phyloP scores from a whole-genome alignment of 2,113 vertebrate species.

The Lipotes vexillifer region DNA sequence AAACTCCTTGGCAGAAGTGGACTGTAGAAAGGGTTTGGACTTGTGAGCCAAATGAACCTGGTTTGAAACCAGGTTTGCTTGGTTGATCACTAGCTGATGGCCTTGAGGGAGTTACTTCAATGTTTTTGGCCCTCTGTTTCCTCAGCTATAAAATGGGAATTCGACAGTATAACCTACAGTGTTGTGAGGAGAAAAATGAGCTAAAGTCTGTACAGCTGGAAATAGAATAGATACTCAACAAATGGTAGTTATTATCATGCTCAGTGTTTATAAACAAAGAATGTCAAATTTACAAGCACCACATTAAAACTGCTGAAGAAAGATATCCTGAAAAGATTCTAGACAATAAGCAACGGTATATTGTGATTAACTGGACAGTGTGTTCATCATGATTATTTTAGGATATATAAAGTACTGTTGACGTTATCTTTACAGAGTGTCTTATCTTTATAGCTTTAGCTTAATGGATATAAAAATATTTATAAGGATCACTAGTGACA shows the following conservation, averaged over 20 bases:
- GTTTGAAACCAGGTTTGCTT: not conserved
- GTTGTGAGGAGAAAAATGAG: not conserved
- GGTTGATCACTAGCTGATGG: not conserved
- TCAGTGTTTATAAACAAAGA: conserved; percentile 19
- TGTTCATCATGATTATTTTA: not conserved
- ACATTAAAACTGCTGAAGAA: not conserved
- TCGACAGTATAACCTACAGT: not conserved
- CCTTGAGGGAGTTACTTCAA: not conserved
- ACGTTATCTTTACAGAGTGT: not conserved
- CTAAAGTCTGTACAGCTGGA: not conserved
- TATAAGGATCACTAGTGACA: not conserved
- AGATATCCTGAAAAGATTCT: not conserved
- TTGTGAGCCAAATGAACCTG: not conserved
- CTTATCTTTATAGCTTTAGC: conserved; percentile 38
- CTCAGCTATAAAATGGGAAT: not conserved
- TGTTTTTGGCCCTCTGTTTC: not conserved
- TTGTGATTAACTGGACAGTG: not conserved
- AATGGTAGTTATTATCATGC: not conserved
- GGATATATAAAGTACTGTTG: not conserved
- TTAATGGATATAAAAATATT: conserved; percentile 35
- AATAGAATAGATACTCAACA: not conserved
- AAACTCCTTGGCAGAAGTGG: not conserved
- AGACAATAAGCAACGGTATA: not conserved
- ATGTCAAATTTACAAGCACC: not conserved
- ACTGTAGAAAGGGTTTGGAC: not conserved